Conservation (phyloP, 2,797 vertebrate genomes). For the Kryptolebias ocellatus region DNA sequence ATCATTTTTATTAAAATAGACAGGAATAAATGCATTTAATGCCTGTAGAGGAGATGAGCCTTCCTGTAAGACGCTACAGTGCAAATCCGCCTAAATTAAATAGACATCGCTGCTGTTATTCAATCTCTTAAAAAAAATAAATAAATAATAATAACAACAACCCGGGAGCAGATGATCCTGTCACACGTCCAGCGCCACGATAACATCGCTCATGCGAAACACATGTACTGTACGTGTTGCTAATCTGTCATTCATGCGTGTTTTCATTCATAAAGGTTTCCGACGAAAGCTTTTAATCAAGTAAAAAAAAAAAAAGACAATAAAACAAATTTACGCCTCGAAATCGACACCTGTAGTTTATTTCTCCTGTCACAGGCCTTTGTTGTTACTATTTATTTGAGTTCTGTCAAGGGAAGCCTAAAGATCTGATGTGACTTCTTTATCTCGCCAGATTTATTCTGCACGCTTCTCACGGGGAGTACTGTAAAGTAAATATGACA, state of each 20-base stretch:
- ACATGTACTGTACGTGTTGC: slow-evolving; percentile 39
- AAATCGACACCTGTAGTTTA: slow-evolving; percentile 24
- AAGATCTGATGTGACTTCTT: slow-evolving; percentile 50
- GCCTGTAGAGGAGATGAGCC: slow-evolving; percentile 62
- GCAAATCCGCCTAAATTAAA: slow-evolving; percentile 74
- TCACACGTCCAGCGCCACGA: slow-evolving; percentile 46
- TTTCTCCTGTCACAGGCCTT: slow-evolving; percentile 13
- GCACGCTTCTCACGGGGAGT: slow-evolving; percentile 35
- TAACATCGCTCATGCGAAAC: slow-evolving; percentile 59
- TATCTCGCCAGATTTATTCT: slow-evolving; percentile 58
- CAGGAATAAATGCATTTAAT: slow-evolving; percentile 66
- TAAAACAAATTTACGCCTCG: not conserved
- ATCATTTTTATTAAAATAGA: slow-evolving; percentile 70
- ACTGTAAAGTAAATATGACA: slow-evolving; percentile 43
- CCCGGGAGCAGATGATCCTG: slow-evolving; percentile 48
- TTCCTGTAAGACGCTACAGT: slow-evolving; percentile 48
- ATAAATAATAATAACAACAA: slow-evolving; percentile 28
- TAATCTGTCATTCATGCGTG: slow-evolving; percentile 59
- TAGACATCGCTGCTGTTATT: slow-evolving; percentile 69
- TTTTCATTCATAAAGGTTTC: slow-evolving; percentile 58
- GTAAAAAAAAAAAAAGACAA: not conserved
- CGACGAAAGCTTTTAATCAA: not conserved
- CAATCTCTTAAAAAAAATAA: slow-evolving; percentile 30
- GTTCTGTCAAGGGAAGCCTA: slow-evolving; percentile 46
- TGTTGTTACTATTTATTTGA: slow-evolving; percentile 47